Evolutionary conservation across 2,113 vertebrate genomes (phyloP).

Genomic region (Periophthalmodon schlosseri): DNA sequence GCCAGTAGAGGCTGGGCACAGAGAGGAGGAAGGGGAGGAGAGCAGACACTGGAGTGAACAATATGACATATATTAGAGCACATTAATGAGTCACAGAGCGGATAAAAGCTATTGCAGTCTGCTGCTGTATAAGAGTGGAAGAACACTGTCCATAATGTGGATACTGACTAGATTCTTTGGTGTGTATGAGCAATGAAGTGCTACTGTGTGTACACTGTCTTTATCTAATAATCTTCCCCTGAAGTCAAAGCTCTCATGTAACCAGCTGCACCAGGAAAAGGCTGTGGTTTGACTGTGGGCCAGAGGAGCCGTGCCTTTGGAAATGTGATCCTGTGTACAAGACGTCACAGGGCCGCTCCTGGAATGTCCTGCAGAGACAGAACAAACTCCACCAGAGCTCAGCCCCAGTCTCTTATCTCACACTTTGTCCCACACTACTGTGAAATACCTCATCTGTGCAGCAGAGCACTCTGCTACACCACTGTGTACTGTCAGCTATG

Average conservation of each 20-base stretch:
- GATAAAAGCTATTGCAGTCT: constrained; percentile 27
- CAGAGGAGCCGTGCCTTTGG: constrained; percentile 42
- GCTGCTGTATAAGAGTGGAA: constrained; percentile 7
- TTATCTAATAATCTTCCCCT: constrained; percentile 39
- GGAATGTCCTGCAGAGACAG: constrained; percentile 66
- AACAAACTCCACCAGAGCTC: constrained; percentile 49
- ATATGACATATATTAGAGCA: constrained; percentile 37
- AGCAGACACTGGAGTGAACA: constrained; percentile 3
- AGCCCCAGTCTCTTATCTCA: constrained; percentile 65
- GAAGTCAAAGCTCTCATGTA: constrained; percentile 35
- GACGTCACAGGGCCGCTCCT: constrained; percentile 65
- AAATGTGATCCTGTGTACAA: constrained; percentile 59
- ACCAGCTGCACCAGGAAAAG: constrained; percentile 50
- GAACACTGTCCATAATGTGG: constrained; percentile 14
- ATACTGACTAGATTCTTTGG: constrained; percentile 10
- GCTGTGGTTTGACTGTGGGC: constrained; percentile 48
- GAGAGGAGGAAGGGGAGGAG: constrained; percentile 39
- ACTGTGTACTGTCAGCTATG: not conserved
- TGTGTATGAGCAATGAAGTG: constrained; percentile 33
- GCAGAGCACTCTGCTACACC: constrained; percentile 4
- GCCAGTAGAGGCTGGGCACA: constrained; percentile 60
- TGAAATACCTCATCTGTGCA: constrained; percentile 32
- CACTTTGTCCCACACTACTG: constrained; percentile 46
- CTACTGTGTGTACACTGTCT: constrained; percentile 19
- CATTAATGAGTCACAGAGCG: constrained; percentile 41